phyloP scores from a whole-genome alignment of 2,113 vertebrate genomes.

The Gracilinanus agilis region DNA sequence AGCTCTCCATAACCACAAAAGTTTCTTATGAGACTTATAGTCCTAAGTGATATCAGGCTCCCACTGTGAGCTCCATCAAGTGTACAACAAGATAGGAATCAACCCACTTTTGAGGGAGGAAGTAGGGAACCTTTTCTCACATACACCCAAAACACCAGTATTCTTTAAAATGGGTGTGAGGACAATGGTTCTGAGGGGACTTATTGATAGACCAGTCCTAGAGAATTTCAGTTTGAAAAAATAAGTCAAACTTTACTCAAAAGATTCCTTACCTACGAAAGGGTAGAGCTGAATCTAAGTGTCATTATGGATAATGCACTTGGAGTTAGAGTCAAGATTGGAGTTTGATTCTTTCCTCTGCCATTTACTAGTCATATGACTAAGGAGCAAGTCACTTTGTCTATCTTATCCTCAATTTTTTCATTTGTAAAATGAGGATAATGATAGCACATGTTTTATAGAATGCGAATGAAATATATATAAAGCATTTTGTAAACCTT shows the following conservation, averaged over 20 bases:
- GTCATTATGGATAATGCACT: not conserved
- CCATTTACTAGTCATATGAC: not conserved
- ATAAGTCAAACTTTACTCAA: not conserved
- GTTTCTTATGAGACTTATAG: not conserved
- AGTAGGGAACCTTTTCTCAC: not conserved
- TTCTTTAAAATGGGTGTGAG: not conserved
- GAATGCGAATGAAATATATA: not conserved
- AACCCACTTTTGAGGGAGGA: not conserved
- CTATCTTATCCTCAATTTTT: not conserved
- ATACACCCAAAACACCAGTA: not conserved
- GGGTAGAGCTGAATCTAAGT: not conserved
- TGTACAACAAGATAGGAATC: not conserved
- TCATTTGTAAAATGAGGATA: not conserved
- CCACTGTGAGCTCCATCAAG: not conserved
- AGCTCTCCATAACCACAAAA: not conserved
- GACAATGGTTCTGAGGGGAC: not conserved
- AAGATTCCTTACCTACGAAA: conserved; percentile 6
- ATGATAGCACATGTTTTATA: not conserved
- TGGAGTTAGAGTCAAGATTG: not conserved
- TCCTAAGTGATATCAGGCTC: not conserved
- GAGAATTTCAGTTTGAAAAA: not conserved
- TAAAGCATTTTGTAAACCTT: not conserved
- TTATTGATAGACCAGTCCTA: conserved; percentile 1
- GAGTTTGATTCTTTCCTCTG: not conserved
- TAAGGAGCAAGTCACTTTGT: not conserved